Percentiles rank a stretch among this genome's conserved stretches.
phyloP scores from a whole-genome alignment of 2,888 invertebrate genomes.

The Phortica magna region DNA sequence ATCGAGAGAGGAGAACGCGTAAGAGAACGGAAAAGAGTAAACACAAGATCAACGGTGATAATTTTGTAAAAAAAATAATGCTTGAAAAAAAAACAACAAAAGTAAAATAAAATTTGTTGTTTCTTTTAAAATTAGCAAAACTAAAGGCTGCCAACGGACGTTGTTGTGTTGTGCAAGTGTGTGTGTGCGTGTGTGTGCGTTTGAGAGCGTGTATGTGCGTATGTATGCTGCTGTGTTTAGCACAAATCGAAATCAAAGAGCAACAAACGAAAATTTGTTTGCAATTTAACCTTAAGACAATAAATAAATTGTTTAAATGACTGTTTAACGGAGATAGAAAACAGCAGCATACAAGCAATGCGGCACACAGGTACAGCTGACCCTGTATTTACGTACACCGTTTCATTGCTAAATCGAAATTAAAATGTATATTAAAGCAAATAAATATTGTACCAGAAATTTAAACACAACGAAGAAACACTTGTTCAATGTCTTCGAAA shows the following conservation, averaged over 20 bases:
- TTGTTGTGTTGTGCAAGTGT: conserved; percentile 14
- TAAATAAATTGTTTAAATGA: neutral
- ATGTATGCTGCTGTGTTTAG: neutral
- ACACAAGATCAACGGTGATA: neutral
- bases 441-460: neutral
- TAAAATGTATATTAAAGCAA: neutral
- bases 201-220: neutral
- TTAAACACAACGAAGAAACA: conserved; percentile 64
- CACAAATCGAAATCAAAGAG: neutral
- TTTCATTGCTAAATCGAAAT: conserved; percentile 15
- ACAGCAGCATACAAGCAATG: neutral
- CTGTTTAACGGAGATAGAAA: neutral
- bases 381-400: neutral
- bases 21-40: neutral
- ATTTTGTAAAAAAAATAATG: neutral
- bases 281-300: conserved; percentile 22
- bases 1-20: neutral
- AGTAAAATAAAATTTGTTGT: conserved; percentile 39
- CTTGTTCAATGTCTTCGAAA: conserved; percentile 69
- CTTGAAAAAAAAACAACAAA: neutral
- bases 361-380: neutral
- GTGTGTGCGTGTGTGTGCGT: neutral
- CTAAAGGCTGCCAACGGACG: conserved; percentile 58
- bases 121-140: conserved; percentile 66
- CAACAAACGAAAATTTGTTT: conserved; percentile 17